Conservation (phyloP, 1,140 invertebrate genomes). For the Limonius californicus region DNA sequence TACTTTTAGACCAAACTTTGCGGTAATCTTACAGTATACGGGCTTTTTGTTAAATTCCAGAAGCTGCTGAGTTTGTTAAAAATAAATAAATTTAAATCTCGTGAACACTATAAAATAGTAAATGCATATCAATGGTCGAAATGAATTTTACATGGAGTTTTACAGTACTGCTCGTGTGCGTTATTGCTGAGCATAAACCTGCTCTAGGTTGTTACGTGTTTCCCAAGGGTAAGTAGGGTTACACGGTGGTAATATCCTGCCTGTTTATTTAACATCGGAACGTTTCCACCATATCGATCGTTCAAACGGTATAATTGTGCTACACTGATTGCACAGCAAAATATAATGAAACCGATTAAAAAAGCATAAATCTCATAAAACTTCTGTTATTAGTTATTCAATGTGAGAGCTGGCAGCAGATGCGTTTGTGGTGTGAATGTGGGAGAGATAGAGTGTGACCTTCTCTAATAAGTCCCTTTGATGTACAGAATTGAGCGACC, state of each 20-base stretch:
- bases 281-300: too few relatives aligned
- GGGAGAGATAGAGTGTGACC: too few relatives aligned
- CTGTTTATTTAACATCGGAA: too few relatives aligned
- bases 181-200: constrained; percentile 27
- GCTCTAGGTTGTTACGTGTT: constrained; percentile 52
- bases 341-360: background rate
- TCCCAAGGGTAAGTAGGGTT: constrained; percentile 49
- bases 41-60: background rate
- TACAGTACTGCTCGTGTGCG: constrained; percentile 13
- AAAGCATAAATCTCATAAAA: background rate
- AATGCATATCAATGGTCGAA: background rate
- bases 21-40: background rate
- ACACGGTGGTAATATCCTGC: too few relatives aligned
- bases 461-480: background rate
- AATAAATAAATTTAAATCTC: background rate
- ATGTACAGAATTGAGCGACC: constrained; percentile 70
- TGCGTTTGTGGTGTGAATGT: too few relatives aligned
- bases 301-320: too few relatives aligned
- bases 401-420: too few relatives aligned
- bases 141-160: background rate
- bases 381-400: too few relatives aligned
- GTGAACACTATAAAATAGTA: background rate
- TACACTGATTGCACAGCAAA: background rate
- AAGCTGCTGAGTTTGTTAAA: background rate
- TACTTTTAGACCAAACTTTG: background rate